A percentile compares a stretch with the other conserved stretches of the same genome.
Conservation (phyloP, 2,888 invertebrate genomes). For the Diadegma fenestrale region DNA sequence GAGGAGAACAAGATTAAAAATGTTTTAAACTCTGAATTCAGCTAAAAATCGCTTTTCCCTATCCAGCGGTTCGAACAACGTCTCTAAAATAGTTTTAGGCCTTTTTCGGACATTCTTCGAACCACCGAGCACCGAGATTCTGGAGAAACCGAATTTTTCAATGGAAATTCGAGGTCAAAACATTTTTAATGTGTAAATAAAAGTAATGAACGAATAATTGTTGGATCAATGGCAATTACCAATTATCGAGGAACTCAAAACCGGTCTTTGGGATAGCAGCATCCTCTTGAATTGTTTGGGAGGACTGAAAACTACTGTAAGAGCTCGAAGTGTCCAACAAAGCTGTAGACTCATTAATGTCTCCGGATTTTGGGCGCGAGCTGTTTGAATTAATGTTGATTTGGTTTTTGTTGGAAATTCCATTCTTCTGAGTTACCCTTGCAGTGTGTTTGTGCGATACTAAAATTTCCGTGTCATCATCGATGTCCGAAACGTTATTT, state of each 20-base stretch:
- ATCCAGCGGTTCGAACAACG: background rate
- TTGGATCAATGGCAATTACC: constrained; percentile 81
- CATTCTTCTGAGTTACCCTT: constrained; percentile 61
- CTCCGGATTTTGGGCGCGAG: constrained; percentile 78
- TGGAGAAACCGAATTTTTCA: background rate
- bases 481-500: constrained; percentile 72
- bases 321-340: constrained; percentile 82
- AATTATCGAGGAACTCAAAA: constrained; percentile 87
- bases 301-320: constrained; percentile 81
- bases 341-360: constrained; percentile 80
- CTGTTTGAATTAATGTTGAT: constrained; percentile 77
- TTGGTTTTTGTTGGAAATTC: constrained; percentile 75
- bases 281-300: constrained; percentile 79
- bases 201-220: background rate
- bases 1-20: constrained; percentile 8
- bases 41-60: background rate
- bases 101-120: background rate
- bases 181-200: constrained; percentile 18
- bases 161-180: constrained; percentile 3
- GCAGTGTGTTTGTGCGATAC: constrained; percentile 75
- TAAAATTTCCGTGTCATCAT: constrained; percentile 78
- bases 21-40: background rate
- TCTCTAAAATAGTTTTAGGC: background rate
- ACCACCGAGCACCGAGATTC: background rate
- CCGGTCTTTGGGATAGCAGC: constrained; percentile 86